Evolutionary conservation across 1,140 invertebrate species (phyloP), one percentile per base, ranked within the genome.

Genomic region (Anoplolepis gracilipes): DNA sequence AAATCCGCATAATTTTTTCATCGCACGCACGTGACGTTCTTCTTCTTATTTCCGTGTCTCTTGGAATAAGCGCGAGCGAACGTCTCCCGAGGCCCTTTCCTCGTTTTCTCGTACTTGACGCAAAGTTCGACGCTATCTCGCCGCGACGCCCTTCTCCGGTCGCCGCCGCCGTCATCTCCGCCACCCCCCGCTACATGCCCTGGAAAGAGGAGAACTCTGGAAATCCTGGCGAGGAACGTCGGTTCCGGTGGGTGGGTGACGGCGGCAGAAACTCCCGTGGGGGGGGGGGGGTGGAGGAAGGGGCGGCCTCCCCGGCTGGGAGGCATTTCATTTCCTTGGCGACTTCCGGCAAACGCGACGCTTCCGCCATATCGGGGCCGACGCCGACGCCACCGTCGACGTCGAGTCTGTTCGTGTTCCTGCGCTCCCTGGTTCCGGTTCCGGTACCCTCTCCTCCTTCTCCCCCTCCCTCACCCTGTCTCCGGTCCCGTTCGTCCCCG

Each of bases 271-370:
- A 59, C 72, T 79, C 87, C 49, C 46, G 65, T 75, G 73, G 87
- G 82, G 10, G 75, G 46, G 19, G 46, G 65, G 77, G 73, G 87
- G 82, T 19, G 75, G 46, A 49, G 46, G 46, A 5, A 81, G 85
- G 49, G 89, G 81, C 65, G 78, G 87, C 85, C 70, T 84, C 85
- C 76, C 75, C 64, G 89, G 87, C 89, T 87, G 88, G 89, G 92
- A 90, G 93, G 92, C 91, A 92, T 94, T 95, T 95, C 94, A 95
- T 95, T 95, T 95, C 94, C 94, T 94, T 90, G 91, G 91, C 91
- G 93, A 94, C 93, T 94, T 94, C 94, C 94, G 94, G 93, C 92
- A 94, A 95, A 94, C 93, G 93, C 94, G 93, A 93, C 92, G 93
- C 93, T 94, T 95, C 94, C 94, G 93, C 91, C 88, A 90, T 93